phyloP scores from a whole-genome alignment of 2,888 invertebrate species.

The Heliconius aoede region DNA sequence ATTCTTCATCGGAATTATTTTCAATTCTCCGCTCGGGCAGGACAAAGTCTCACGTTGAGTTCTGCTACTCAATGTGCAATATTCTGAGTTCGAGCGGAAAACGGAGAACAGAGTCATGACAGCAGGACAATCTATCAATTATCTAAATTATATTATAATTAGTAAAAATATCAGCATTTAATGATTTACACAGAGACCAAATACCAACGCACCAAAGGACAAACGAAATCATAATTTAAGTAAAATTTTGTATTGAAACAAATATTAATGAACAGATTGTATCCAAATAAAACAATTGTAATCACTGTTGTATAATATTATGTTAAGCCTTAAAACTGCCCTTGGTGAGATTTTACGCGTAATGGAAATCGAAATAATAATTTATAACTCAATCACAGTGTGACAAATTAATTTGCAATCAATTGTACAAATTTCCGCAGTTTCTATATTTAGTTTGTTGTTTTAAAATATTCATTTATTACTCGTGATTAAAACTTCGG shows the following conservation, averaged over 20 bases:
- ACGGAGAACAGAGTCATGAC: too few relatives aligned
- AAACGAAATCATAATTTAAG: too few relatives aligned
- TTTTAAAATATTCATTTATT: too few relatives aligned
- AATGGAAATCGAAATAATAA: neutral
- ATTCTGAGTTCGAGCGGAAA: too few relatives aligned
- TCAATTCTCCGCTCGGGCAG: neutral
- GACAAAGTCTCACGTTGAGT: neutral
- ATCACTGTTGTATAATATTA: neutral
- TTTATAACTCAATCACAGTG: neutral
- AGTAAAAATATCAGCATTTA: too few relatives aligned
- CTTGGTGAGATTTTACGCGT: constrained; percentile 2
- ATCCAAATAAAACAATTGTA: neutral
- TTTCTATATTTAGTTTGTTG: neutral
- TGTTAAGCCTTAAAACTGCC: constrained; percentile 14
- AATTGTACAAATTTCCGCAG: neutral
- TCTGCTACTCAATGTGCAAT: too few relatives aligned
- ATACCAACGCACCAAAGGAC: too few relatives aligned
- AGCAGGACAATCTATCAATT: too few relatives aligned
- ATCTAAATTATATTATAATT: too few relatives aligned
- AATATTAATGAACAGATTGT: constrained; percentile 4
- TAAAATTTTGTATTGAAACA: neutral
- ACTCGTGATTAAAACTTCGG: too few relatives aligned
- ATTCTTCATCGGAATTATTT: too few relatives aligned
- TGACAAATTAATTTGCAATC: neutral
- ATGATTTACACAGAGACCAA: too few relatives aligned